phyloP scores from a whole-genome alignment of 2,797 vertebrate species.

The Macrochelys suwanniensis region DNA sequence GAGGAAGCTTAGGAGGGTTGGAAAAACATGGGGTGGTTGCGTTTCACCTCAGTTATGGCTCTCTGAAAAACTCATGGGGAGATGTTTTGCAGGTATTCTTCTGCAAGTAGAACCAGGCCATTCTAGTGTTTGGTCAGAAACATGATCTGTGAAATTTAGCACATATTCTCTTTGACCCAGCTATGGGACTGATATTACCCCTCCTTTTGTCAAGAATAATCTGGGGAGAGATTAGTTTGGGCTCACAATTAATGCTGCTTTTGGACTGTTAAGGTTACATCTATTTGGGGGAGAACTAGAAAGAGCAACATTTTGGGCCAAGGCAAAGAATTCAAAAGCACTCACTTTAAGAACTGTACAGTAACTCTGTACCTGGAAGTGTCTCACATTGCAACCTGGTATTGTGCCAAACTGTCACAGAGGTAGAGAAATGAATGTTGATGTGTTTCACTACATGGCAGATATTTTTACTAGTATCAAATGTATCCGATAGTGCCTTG shows the following conservation, averaged over 20 bases:
- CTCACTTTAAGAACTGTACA: neutral
- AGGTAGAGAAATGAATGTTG: neutral
- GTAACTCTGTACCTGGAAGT: neutral
- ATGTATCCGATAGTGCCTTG: neutral
- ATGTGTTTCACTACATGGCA: neutral
- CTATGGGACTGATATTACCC: neutral
- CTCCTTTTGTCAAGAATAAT: neutral
- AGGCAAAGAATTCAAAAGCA: neutral
- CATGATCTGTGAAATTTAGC: neutral
- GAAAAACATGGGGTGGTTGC: neutral
- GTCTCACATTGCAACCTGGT: neutral
- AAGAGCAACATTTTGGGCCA: neutral
- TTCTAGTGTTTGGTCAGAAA: neutral
- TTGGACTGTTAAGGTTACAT: neutral
- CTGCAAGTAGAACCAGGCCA: neutral
- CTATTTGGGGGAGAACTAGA: neutral
- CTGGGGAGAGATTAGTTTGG: neutral
- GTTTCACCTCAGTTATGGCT: neutral
- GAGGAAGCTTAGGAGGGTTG: rapidly evolving
- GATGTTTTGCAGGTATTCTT: neutral
- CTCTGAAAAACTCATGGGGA: neutral
- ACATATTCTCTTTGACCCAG: neutral
- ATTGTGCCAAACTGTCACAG: neutral
- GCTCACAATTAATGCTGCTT: neutral
- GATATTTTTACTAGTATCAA: neutral